Evolutionary conservation across 2,888 invertebrate species (phyloP).

Genomic region (Pandemis heparana): DNA sequence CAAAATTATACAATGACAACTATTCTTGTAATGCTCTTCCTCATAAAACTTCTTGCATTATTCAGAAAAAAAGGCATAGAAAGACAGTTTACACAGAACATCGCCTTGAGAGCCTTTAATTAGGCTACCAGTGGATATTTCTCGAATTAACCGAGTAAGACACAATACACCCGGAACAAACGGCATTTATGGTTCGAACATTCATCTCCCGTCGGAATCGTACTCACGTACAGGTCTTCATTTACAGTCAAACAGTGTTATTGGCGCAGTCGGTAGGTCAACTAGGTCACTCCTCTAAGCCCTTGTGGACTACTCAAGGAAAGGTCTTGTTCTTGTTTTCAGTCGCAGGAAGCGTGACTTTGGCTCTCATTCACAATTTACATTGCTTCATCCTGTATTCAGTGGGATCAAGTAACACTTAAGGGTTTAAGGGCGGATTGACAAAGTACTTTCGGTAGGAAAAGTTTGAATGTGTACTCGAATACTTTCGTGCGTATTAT

Average conservation of each 20-base stretch:
- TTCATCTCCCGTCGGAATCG: not conserved
- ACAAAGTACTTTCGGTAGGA: not conserved
- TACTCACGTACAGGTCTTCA: not conserved
- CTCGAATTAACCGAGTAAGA: too few relatives aligned
- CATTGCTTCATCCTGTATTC: constrained; percentile 9
- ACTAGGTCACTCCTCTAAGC: not conserved
- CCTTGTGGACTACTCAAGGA: not conserved
- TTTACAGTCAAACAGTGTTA: not conserved
- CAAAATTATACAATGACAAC: too few relatives aligned
- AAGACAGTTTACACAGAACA: too few relatives aligned
- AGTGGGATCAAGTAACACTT: constrained; percentile 10
- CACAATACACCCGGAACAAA: not conserved
- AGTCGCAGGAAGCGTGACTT: constrained; percentile 3
- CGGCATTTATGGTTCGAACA: not conserved
- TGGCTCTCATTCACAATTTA: constrained; percentile 25
- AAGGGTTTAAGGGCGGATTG: not conserved
- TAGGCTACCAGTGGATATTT: too few relatives aligned
- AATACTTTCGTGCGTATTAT: not conserved
- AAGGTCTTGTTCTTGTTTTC: not conserved
- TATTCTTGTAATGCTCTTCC: too few relatives aligned
- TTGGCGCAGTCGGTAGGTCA: not conserved
- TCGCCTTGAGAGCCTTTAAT: too few relatives aligned
- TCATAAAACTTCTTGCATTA: too few relatives aligned
- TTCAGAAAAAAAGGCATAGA: too few relatives aligned
- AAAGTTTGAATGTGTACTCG: not conserved